Evolutionary conservation across 2,797 vertebrate species (phyloP).

Genomic region (Orientallactaga sibirica): DNA sequence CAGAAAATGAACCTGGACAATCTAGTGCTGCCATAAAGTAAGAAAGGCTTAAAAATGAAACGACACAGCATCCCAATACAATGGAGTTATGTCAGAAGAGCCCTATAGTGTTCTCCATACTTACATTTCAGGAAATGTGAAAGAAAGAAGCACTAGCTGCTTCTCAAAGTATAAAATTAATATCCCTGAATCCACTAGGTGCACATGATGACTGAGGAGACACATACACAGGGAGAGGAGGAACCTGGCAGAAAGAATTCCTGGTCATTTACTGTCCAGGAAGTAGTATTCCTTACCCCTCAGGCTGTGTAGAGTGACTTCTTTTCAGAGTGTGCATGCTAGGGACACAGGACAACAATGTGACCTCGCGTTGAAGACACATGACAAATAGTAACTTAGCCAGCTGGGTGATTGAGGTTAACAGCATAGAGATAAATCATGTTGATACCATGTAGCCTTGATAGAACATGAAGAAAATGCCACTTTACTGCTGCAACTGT

Average conservation of each 20-base stretch:
- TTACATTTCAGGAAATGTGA: neutral
- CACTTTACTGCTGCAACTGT: neutral
- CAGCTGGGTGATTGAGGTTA: neutral
- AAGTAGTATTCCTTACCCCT: neutral
- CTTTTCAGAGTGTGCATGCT: neutral
- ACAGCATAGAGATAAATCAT: neutral
- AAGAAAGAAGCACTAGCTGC: slow-evolving; percentile 5
- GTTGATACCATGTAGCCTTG: neutral
- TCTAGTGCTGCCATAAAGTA: neutral
- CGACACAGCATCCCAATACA: neutral
- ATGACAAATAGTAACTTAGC: neutral
- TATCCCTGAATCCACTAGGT: neutral
- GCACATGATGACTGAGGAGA: neutral
- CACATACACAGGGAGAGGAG: neutral
- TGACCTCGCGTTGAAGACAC: neutral
- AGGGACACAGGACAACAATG: neutral
- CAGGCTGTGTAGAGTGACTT: neutral
- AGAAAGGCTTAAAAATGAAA: neutral
- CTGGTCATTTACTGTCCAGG: neutral
- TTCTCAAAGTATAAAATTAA: slow-evolving; percentile 30
- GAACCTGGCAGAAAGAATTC: neutral
- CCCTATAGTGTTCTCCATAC: neutral
- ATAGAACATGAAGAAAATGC: neutral
- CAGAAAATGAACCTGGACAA: neutral
- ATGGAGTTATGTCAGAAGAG: neutral